Percentiles rank a stretch among this genome's conserved stretches.
Conservation (phyloP, 1,140 invertebrate genomes). For the Lordiphosa collinella region DNA sequence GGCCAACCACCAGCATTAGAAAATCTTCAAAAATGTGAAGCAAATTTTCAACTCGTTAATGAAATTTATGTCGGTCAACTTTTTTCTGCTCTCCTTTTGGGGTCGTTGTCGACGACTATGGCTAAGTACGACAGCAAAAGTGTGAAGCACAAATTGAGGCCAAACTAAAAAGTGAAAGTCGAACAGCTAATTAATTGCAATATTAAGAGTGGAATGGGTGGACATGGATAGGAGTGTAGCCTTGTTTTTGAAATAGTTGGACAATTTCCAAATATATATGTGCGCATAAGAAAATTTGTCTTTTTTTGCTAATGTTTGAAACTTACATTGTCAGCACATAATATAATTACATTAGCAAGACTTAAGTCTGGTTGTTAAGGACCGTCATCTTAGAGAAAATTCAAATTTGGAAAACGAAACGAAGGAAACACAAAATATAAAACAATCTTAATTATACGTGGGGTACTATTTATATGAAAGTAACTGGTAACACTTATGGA, state of each 20-base stretch:
- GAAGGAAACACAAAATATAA: no score
- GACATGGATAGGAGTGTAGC: not conserved
- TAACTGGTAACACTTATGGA: no score
- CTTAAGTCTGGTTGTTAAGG: no score
- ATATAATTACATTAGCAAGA: not conserved
- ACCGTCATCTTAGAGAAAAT: no score
- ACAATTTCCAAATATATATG: slow-evolving; percentile 13
- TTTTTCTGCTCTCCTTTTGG: slow-evolving; percentile 19
- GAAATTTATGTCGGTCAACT: slow-evolving; percentile 70
- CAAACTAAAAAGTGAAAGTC: slow-evolving; percentile 28
- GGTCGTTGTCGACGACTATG: slow-evolving; percentile 2
- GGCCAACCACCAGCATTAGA: slow-evolving; percentile 22
- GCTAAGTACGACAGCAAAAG: not conserved
- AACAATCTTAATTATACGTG: no score
- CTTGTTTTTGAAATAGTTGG: slow-evolving; percentile 14
- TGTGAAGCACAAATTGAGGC: slow-evolving; percentile 25
- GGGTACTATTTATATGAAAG: no score
- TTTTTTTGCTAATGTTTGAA: slow-evolving; percentile 52
- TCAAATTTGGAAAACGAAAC: no score
- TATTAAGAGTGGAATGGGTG: slow-evolving; percentile 34
- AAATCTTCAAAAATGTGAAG: slow-evolving; percentile 55
- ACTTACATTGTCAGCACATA: no score
- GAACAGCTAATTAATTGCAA: slow-evolving; percentile 50
- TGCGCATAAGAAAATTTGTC: slow-evolving; percentile 47
- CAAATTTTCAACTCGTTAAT: slow-evolving; percentile 64